A percentile compares a stretch with the other conserved stretches of the same genome.
phyloP scores from a whole-genome alignment of 2,888 invertebrate genomes.

The Sphaerophoria taeniata region DNA sequence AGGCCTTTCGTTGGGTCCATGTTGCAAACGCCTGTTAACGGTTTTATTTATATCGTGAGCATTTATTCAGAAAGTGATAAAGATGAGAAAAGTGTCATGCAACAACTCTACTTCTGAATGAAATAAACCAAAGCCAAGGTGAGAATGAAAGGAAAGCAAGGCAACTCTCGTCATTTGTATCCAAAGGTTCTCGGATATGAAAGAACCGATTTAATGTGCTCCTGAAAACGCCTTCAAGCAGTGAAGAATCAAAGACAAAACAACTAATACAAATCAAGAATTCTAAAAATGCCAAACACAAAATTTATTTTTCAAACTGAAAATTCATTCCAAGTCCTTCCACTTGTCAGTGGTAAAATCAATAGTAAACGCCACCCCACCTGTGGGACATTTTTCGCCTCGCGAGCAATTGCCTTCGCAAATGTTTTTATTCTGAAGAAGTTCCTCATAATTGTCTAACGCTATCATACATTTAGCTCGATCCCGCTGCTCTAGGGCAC shows the following conservation, averaged over 20 bases:
- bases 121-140: too few relatives aligned
- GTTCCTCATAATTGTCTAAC: slow-evolving; percentile 92
- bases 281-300: not conserved
- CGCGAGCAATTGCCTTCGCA: slow-evolving; percentile 94
- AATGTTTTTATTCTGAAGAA: slow-evolving; percentile 90
- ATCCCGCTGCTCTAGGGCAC: slow-evolving; percentile 89
- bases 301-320: slow-evolving; percentile 18
- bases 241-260: not conserved
- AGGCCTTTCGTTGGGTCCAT: slow-evolving; percentile 82
- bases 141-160: too few relatives aligned
- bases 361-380: slow-evolving; percentile 82
- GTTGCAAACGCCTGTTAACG: slow-evolving; percentile 81
- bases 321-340: slow-evolving; percentile 64
- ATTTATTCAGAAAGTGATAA: not conserved
- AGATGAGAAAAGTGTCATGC: too few relatives aligned
- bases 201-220: too few relatives aligned
- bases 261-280: not conserved
- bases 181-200: too few relatives aligned
- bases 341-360: slow-evolving; percentile 76
- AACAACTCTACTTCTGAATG: too few relatives aligned
- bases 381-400: slow-evolving; percentile 93
- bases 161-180: too few relatives aligned
- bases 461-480: slow-evolving; percentile 90
- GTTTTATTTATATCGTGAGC: not conserved
- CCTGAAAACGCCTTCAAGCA: too few relatives aligned